These are phyloP conservation scores for Geotrupes spiniger DNA, from an alignment of 2,888 invertebrate genomes.

Conservation along the genomic window DNA sequence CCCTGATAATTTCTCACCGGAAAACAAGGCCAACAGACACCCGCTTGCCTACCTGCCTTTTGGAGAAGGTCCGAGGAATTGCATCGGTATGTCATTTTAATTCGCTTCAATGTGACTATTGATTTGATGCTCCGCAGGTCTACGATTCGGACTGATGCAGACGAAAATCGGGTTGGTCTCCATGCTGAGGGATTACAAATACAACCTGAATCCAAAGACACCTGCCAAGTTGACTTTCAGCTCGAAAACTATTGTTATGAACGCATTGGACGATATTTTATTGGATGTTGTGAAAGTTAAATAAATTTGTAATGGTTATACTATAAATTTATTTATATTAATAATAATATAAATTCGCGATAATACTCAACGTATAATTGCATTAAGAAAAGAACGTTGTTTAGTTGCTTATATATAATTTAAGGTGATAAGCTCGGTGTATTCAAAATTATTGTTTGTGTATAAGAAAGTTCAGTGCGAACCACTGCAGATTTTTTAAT, in stretches of 20 bases:
- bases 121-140: too few species aligned
- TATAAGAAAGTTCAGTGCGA: too few species aligned
- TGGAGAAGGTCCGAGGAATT: slow-evolving; percentile 26
- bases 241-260: neutral
- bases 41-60: slow-evolving; percentile 34
- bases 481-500: too few species aligned
- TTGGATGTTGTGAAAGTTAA: slow-evolving; percentile 6
- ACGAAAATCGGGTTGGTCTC: slow-evolving; percentile 15
- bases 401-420: too few species aligned
- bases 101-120: too few species aligned
- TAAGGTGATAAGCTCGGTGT: too few species aligned
- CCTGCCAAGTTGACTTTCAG: neutral
- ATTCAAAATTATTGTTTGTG: too few species aligned
- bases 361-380: too few species aligned
- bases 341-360: too few species aligned
- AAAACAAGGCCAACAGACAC: slow-evolving; percentile 25
- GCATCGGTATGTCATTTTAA: slow-evolving; percentile 18
- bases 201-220: slow-evolving; percentile 1
- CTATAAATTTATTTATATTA: too few species aligned
- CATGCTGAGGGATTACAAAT: slow-evolving; percentile 10
- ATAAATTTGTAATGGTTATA: neutral
- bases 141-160: slow-evolving; percentile 19
- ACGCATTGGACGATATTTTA: neutral
- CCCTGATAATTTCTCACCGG: slow-evolving; percentile 39
- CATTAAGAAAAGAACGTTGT: too few species aligned